Conservation (phyloP, 2,888 invertebrate genomes). For the Oscheius onirici region DNA sequence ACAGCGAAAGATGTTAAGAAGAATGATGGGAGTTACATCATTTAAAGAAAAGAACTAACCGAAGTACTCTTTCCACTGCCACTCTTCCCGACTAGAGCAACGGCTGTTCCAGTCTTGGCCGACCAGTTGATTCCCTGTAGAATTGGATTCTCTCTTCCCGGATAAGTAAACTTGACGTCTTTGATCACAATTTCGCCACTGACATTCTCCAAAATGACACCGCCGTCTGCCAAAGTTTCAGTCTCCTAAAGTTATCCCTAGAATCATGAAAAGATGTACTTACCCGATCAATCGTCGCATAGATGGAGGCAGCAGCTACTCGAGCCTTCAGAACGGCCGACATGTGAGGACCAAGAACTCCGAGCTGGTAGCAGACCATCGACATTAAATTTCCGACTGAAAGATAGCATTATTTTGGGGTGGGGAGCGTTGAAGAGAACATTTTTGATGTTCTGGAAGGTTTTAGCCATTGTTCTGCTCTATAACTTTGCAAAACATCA, state of each 20-base stretch:
- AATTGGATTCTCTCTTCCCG: conserved; percentile 34
- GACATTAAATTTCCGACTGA: conserved; percentile 45
- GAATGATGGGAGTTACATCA: too few species aligned
- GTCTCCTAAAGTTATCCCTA: too few species aligned
- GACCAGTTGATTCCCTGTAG: conserved; percentile 39
- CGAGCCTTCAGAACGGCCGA: conserved; percentile 40
- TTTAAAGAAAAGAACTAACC: conserved; percentile 34
- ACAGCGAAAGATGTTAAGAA: too few species aligned
- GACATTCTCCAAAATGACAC: conserved; percentile 16
- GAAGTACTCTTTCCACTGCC: conserved; percentile 62
- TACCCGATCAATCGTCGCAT: conserved; percentile 10
- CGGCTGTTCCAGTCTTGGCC: conserved; percentile 47
- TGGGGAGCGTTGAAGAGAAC: too few species aligned
- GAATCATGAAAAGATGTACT: too few species aligned
- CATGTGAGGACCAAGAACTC: conserved; percentile 51
- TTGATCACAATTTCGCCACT: conserved; percentile 53
- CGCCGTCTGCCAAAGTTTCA: neutral
- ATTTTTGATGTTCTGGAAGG: too few species aligned
- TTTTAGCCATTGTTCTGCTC: too few species aligned
- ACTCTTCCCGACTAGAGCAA: conserved; percentile 59
- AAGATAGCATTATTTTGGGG: too few species aligned
- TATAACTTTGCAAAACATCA: too few species aligned
- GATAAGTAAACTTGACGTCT: conserved; percentile 59
- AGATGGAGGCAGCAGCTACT: conserved; percentile 7
- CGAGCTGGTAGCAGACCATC: conserved; percentile 29